Percentiles rank a stretch among this genome's conserved stretches.
Evolutionary conservation across 2,113 vertebrate species (phyloP).

Genomic region (Pollimyrus isidori): DNA sequence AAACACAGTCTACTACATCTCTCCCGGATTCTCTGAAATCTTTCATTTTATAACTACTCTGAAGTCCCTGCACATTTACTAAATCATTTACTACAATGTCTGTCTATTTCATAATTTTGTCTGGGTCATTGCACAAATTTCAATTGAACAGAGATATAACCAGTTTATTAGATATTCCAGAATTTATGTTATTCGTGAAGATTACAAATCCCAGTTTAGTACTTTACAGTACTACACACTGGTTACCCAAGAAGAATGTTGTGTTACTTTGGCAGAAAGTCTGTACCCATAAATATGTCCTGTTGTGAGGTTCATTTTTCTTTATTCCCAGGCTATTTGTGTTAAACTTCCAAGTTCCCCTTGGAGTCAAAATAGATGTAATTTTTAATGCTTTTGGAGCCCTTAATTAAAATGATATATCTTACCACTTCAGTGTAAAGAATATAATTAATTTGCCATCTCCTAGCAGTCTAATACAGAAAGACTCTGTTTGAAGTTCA

Average conservation of each 20-base stretch:
- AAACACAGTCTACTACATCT: background rate
- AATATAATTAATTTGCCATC: background rate
- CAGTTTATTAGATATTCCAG: background rate
- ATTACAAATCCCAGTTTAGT: background rate
- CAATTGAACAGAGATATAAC: background rate
- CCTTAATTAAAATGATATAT: background rate
- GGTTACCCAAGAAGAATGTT: background rate
- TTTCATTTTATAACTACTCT: background rate
- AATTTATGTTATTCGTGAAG: background rate
- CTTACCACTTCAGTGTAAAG: background rate
- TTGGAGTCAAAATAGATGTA: background rate
- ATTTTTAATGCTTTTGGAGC: background rate
- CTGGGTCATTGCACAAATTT: background rate
- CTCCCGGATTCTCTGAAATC: background rate
- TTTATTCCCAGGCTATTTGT: background rate
- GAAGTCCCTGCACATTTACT: background rate
- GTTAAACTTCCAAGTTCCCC: background rate
- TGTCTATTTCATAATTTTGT: background rate
- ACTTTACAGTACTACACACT: background rate
- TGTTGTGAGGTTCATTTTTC: background rate
- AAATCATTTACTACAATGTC: background rate
- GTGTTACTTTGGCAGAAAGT: background rate
- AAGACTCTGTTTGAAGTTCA: background rate
- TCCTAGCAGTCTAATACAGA: background rate
- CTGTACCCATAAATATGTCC: background rate